phyloP scores from a whole-genome alignment of 2,888 invertebrate species.

The Beris morrisii region DNA sequence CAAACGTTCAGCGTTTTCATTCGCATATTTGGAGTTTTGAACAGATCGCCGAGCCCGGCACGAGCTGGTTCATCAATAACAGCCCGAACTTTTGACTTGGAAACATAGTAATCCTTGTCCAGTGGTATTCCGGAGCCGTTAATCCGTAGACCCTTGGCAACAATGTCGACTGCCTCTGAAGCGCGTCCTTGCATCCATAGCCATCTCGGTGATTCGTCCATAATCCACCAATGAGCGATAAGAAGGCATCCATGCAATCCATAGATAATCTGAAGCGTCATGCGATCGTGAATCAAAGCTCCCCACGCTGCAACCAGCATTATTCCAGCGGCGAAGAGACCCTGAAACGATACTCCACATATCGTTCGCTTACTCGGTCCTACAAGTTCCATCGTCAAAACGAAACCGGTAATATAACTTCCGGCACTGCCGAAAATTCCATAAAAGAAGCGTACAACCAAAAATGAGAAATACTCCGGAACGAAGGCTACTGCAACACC shows the following conservation, averaged over 20 bases:
- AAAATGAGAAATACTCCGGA: conserved; percentile 74
- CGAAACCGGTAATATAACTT: conserved; percentile 59
- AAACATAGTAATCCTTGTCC: conserved; percentile 68
- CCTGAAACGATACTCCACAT: conserved; percentile 80
- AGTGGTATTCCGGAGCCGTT: conserved; percentile 67
- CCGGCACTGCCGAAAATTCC: conserved; percentile 86
- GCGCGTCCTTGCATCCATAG: conserved; percentile 79
- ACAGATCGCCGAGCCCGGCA: conserved; percentile 71
- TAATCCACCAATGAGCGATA: conserved; percentile 81
- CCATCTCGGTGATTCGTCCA: conserved; percentile 90
- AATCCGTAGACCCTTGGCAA: conserved; percentile 73
- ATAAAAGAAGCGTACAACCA: conserved; percentile 68
- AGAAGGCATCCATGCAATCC: conserved; percentile 74
- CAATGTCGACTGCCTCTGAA: conserved; percentile 72
- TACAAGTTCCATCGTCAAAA: conserved; percentile 78
- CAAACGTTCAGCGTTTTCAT: conserved; percentile 79
- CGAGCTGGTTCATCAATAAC: conserved; percentile 52
- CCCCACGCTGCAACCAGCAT: conserved; percentile 86
- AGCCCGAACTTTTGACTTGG: conserved; percentile 58
- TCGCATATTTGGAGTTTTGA: conserved; percentile 77
- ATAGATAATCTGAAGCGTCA: conserved; percentile 75
- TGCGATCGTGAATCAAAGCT: conserved; percentile 70
- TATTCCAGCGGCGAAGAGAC: conserved; percentile 76
- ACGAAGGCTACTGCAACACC: conserved; percentile 76
- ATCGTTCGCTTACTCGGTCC: conserved; percentile 77